Base-by-base conservation (phyloP, 2,113 vertebrate genomes). In the Nipponia nippon region DNA sequence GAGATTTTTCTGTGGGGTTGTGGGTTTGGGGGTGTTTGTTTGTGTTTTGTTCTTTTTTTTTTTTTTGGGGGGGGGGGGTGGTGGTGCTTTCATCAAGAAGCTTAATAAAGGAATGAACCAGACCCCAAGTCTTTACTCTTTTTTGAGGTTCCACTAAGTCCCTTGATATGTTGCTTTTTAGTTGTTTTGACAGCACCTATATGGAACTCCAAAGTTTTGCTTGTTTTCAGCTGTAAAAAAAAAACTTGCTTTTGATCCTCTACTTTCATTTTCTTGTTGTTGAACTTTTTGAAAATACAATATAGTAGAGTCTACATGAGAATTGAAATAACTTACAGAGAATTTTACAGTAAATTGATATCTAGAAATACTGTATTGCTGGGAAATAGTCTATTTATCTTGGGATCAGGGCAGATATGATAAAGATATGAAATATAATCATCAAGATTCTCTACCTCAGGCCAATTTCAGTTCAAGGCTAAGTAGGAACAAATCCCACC, bases 341-440 rank as follows among this genome's bases (percentile, higher is more conserved):
- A 94, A 89, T 95, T 62, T 84, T 93, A 78, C 49, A 85, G 86
- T 96, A 97, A 97, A 97, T 96, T 96, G 93, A 80, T 87, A 72
- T 40, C 53, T 49, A 77, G 96, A 40, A 55, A 85, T 73, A 58
- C 36, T 58, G 36, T 70, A 80, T 96, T 89, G 27, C 56, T 87
- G 56, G 77, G 65, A 95, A 95, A 89, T 79, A 49, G 25, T 92
- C 72, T 95, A 25, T 95, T 96, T 94, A 87, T 93, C 85, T 88
- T 69, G 56, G 49, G 83, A 96, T 96, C 63, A 62, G n/a, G 58
- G 62, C 61, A 94, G 85, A 78, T 91, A 88, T 87, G 66, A 91
- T 96, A 96, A 96, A 97, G 83, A 95, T 93, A 93, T 77, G 70
- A 94, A 95, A 94, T 40, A 58, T 93, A 84, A 89, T 94, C 56